Evolutionary conservation across 2,888 invertebrate species (phyloP).

Genomic region (Eupsilia transversa): DNA sequence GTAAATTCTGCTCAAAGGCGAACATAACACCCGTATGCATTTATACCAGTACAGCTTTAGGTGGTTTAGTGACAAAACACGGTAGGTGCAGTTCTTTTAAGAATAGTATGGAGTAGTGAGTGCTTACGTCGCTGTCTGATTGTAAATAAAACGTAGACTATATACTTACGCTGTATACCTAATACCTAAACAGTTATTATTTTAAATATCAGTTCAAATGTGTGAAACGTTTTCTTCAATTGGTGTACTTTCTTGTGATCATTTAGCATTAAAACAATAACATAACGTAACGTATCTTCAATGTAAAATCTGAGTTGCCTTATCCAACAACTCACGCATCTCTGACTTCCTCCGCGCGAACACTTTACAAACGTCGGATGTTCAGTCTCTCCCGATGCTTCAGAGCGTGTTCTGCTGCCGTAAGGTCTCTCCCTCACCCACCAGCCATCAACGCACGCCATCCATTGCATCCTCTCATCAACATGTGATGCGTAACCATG

Average conservation of each 20-base stretch:
- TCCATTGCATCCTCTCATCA: constrained; percentile 62
- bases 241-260: background rate
- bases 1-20: background rate
- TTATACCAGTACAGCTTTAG: background rate
- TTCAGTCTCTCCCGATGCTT: constrained; percentile 86
- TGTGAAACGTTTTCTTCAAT: background rate
- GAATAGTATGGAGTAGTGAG: background rate
- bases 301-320: constrained; percentile 62
- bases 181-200: background rate
- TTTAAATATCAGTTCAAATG: background rate
- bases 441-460: constrained; percentile 49
- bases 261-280: background rate
- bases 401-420: constrained; percentile 88
- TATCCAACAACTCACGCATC: constrained; percentile 69
- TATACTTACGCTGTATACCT: too few species aligned
- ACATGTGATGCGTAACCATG: constrained; percentile 58
- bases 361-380: constrained; percentile 57
- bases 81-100: background rate
- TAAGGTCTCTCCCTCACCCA: constrained; percentile 79
- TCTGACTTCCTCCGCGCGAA: constrained; percentile 45
- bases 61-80: background rate
- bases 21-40: too few species aligned
- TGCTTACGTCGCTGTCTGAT: background rate
- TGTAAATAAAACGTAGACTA: background rate
- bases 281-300: background rate